Evolutionary conservation across 2,797 vertebrate genomes (phyloP).

Genomic region (Calcarius lapponicus): DNA sequence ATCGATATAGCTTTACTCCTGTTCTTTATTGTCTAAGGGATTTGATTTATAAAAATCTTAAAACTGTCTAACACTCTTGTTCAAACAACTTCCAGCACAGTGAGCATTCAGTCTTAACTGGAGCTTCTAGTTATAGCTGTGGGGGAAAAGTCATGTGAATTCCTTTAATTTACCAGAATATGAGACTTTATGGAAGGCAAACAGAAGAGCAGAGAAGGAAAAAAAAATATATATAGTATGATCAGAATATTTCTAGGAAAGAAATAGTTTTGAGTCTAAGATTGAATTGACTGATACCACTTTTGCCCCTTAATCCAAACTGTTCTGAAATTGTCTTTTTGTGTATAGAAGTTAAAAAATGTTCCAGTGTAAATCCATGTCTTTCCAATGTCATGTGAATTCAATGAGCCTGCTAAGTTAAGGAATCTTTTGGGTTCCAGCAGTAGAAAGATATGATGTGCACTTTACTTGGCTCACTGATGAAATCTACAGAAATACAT

Average conservation of each 20-base stretch:
- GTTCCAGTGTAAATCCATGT: not conserved
- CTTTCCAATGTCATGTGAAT: not conserved
- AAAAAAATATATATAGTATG: not conserved
- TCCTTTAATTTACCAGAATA: not conserved
- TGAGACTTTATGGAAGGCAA: not conserved
- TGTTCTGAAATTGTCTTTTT: not conserved
- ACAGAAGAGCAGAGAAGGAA: not conserved
- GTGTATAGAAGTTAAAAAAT: not conserved
- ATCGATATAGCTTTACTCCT: not conserved
- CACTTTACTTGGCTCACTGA: not conserved
- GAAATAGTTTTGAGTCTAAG: not conserved
- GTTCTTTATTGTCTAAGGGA: not conserved
- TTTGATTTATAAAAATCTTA: conserved; percentile 11
- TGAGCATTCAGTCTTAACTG: not conserved
- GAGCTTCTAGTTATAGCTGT: not conserved
- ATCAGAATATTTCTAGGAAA: not conserved
- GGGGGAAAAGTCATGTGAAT: not conserved
- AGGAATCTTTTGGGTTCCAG: not conserved
- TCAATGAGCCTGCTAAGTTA: not conserved
- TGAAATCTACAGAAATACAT: not conserved
- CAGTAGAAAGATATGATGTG: not conserved
- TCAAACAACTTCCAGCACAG: conserved; percentile 19
- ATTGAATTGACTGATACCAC: not conserved
- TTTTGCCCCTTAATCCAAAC: not conserved
- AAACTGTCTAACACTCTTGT: not conserved